A percentile compares a stretch with the other conserved stretches of the same genome.
Evolutionary conservation across 1,140 invertebrate species (phyloP).

Genomic region (Calliopsis andreniformis): DNA sequence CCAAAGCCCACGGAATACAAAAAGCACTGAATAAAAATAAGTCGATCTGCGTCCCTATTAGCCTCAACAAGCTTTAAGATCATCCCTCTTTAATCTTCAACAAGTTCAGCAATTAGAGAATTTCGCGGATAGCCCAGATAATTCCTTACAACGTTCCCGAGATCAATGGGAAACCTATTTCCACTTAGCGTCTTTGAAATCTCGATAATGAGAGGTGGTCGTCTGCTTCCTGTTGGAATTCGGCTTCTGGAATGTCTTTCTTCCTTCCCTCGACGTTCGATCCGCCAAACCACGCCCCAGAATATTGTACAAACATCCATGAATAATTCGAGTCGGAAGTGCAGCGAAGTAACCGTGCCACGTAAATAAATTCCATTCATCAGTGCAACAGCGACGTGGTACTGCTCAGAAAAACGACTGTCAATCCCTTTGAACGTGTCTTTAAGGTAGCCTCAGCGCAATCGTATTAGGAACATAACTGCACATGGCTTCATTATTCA

Average conservation of each 20-base stretch:
- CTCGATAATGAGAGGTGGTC: slow-evolving; percentile 7
- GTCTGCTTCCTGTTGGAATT: background rate
- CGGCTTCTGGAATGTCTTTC: slow-evolving; percentile 3
- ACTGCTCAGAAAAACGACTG: slow-evolving; percentile 10
- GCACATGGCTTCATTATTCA: too few relatives aligned
- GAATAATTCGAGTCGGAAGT: slow-evolving; percentile 17
- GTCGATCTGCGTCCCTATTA: too few relatives aligned
- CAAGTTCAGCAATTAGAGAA: slow-evolving; percentile 1
- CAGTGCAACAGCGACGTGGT: background rate
- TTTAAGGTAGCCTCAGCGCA: too few relatives aligned
- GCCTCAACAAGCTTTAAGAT: background rate
- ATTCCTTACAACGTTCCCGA: slow-evolving; percentile 1
- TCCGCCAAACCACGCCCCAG: background rate
- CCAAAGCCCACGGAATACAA: too few relatives aligned
- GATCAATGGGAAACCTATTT: background rate
- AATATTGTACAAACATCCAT: slow-evolving; percentile 14
- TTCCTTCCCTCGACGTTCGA: background rate
- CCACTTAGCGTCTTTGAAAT: background rate
- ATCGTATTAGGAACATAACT: too few relatives aligned
- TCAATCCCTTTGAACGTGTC: background rate
- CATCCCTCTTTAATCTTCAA: background rate
- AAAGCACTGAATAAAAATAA: too few relatives aligned
- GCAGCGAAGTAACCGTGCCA: slow-evolving; percentile 1
- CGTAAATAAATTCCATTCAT: slow-evolving; percentile 17
- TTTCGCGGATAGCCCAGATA: background rate